Base-by-base conservation (phyloP, 2,797 vertebrate genomes). In the Acanthopagrus latus region DNA sequence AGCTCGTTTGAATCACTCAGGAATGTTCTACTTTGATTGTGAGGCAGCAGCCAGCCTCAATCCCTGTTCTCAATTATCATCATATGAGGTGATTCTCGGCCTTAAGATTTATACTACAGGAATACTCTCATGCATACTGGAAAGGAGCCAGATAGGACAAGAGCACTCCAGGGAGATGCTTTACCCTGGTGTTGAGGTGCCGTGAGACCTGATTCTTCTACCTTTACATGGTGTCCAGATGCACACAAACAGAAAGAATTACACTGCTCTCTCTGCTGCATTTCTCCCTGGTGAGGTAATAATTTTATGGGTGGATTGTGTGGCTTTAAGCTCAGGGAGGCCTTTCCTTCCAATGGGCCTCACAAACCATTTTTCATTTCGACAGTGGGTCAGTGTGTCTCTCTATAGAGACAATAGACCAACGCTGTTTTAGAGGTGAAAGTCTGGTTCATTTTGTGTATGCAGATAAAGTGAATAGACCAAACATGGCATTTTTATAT, bases 11-110 rank as follows among this genome's bases (percentile, higher is more conserved):
- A 91, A 89, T 91, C 83, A 67, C 77, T 83, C 84, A 89, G 92
- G 91, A 93, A 93, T 94, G 84, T 88, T 89, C 68, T 83, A 52
- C 59, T 81, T 20, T 74, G 76, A 85, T 84, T 76, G 87, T 54
- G 81, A 91, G 80, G 81, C 85, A 69, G 80, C 86, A 75, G 92
- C 73, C 83, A 82, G 82, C 70, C 79, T 86, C 80, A 3, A 55
- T 86, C 82, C 75, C 93, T 94, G 93, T 92, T 95, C 85, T 90
- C 80, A 93, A 93, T 95, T 94, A 94, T 87, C 82, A 77, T 83
- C 80, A 64, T 78, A 71, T 8, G 85, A 88, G 82, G 86, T 88
- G 85, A 90, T 88, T 87, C 65, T 69, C 33, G 46, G 60, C 75
- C 64, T 81, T 56, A 87, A 38, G 86, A 91, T 91, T 90, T 92